Evolutionary conservation across 2,888 invertebrate genomes (phyloP).

Genomic region (Dolomedes plantarius): DNA sequence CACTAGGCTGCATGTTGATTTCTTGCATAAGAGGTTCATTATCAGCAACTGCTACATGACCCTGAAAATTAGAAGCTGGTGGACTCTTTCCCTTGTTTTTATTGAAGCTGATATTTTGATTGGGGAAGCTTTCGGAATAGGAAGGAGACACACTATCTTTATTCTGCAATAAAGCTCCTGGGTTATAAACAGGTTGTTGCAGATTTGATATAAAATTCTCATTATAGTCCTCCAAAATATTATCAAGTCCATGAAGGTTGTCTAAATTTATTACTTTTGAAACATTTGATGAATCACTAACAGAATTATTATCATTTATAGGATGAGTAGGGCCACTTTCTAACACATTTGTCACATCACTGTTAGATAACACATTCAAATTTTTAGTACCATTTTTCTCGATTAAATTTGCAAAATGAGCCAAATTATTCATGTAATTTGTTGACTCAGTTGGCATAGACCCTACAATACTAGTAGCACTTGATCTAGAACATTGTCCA

Average conservation of each 20-base stretch:
- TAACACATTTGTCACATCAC: neutral
- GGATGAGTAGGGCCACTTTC: neutral
- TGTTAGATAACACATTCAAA: constrained; percentile 30
- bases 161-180: no score
- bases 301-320: neutral
- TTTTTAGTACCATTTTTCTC: neutral
- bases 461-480: neutral
- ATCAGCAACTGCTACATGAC: neutral
- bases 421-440: neutral
- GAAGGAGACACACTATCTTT: neutral
- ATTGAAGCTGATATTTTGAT: neutral
- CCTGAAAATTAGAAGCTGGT: neutral
- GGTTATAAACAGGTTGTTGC: constrained; percentile 17
- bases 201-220: constrained; percentile 10
- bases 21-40: neutral
- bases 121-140: neutral
- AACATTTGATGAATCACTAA: neutral
- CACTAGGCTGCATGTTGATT: neutral
- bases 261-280: neutral
- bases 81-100: neutral
- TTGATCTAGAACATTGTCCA: neutral
- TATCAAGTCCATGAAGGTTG: neutral
- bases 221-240: constrained; percentile 25
- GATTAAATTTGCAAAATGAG: neutral
- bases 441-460: neutral